Evolutionary conservation across 2,797 vertebrate species (phyloP).

Genomic region (Lindbergichthys nudifrons): DNA sequence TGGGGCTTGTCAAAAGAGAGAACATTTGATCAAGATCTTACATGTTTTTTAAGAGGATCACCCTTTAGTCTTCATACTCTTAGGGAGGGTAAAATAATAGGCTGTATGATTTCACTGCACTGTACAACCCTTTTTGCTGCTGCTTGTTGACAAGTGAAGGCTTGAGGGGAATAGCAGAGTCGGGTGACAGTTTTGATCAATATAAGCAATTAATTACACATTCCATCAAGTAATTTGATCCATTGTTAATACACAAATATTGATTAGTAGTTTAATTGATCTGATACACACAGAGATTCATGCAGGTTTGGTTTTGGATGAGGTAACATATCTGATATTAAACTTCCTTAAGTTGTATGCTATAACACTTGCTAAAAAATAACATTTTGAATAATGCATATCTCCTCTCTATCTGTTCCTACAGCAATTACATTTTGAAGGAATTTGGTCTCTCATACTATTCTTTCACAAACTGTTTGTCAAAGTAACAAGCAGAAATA

Average conservation of each 20-base stretch:
- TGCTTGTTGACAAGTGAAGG: neutral
- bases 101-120: neutral
- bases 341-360: neutral
- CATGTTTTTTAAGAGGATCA: neutral
- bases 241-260: neutral
- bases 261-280: neutral
- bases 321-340: neutral
- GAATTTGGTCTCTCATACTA: conserved; percentile 50
- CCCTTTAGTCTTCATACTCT: neutral
- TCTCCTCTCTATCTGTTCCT: conserved; percentile 31
- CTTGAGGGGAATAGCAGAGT: neutral
- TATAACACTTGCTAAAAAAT: neutral
- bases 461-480: conserved; percentile 63
- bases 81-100: neutral
- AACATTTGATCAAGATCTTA: neutral
- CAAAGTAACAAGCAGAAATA: conserved; percentile 57
- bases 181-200: neutral
- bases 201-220: no score
- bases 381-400: neutral
- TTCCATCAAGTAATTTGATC: neutral
- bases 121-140: neutral
- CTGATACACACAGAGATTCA: neutral
- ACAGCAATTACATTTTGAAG: conserved; percentile 50
- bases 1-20: conserved; percentile 18
- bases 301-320: neutral